A percentile compares a stretch with the other conserved stretches of the same genome.
phyloP scores from a whole-genome alignment of 2,113 vertebrate species.

The Cephalopterus ornatus region DNA sequence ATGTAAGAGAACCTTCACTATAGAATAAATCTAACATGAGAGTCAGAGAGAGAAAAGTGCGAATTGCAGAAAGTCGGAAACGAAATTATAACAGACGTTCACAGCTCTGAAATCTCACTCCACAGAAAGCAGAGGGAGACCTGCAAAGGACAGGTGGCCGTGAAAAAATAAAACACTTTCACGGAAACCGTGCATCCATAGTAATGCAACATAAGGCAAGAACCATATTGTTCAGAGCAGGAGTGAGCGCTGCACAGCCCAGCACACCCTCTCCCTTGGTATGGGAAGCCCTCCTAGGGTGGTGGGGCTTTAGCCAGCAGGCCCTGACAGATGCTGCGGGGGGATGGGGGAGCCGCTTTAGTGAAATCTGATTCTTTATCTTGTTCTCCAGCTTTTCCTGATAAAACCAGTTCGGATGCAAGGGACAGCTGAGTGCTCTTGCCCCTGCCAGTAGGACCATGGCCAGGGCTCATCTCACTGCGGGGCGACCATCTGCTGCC shows the following conservation, averaged over 20 bases:
- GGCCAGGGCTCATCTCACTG: conserved; percentile 67
- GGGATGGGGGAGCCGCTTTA: conserved; percentile 26
- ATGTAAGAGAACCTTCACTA: background rate
- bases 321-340: conserved; percentile 48
- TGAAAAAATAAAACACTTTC: background rate
- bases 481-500: conserved; percentile 65
- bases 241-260: background rate
- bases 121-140: background rate
- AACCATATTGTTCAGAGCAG: background rate
- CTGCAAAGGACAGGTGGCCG: conserved; percentile 11
- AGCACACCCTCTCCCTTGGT: conserved; percentile 30
- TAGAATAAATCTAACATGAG: background rate
- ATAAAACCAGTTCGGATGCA: conserved; percentile 57
- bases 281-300: background rate
- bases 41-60: background rate
- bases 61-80: background rate
- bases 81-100: background rate
- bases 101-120: background rate
- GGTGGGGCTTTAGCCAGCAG: conserved; percentile 19
- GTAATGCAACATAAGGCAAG: conserved; percentile 49
- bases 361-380: conserved; percentile 52
- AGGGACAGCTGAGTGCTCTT: conserved; percentile 64
- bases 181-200: background rate
- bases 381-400: conserved; percentile 58
- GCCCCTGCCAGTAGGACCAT: conserved; percentile 67